Percentiles rank a stretch among this genome's conserved stretches.
Evolutionary conservation across 2,888 invertebrate species (phyloP).

Genomic region (Leucophenga maculata): DNA sequence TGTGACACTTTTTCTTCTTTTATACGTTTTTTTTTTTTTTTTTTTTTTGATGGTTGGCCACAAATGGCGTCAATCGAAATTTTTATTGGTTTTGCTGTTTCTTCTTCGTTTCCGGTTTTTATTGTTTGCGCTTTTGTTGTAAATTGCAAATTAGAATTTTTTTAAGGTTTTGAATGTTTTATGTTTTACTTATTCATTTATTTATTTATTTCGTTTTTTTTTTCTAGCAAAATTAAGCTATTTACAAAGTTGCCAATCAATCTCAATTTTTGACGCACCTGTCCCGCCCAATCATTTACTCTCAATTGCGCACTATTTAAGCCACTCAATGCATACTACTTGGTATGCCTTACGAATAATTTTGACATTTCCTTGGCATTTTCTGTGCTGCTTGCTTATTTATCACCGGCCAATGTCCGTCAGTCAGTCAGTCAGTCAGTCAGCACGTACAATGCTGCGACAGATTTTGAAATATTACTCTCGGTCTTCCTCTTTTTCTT

Average conservation of each 20-base stretch:
- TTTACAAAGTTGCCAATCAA: constrained; percentile 24
- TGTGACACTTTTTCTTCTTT: constrained; percentile 6
- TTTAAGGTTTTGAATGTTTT: too few species aligned
- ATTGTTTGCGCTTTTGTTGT: constrained; percentile 13
- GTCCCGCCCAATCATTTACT: not conserved
- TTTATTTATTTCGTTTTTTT: not conserved
- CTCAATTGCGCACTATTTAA: not conserved
- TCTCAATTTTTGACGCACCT: constrained; percentile 13
- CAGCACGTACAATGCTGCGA: not conserved
- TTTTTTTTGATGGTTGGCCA: constrained; percentile 29
- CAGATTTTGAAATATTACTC: constrained; percentile 9
- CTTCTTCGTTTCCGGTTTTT: not conserved
- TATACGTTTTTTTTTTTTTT: not conserved
- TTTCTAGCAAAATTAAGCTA: constrained; percentile 17
- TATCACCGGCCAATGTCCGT: not conserved
- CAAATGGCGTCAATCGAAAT: constrained; percentile 56
- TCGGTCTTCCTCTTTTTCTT: not conserved
- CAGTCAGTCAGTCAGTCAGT: not conserved
- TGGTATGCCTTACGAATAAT: not conserved
- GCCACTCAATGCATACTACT: not conserved
- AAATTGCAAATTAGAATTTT: constrained; percentile 23
- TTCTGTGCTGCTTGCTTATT: not conserved
- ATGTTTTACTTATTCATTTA: too few species aligned
- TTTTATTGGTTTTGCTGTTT: constrained; percentile 8
- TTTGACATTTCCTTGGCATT: constrained; percentile 2